Evolutionary conservation across 2,113 vertebrate genomes (phyloP).

Genomic region (Marmota flaviventris): DNA sequence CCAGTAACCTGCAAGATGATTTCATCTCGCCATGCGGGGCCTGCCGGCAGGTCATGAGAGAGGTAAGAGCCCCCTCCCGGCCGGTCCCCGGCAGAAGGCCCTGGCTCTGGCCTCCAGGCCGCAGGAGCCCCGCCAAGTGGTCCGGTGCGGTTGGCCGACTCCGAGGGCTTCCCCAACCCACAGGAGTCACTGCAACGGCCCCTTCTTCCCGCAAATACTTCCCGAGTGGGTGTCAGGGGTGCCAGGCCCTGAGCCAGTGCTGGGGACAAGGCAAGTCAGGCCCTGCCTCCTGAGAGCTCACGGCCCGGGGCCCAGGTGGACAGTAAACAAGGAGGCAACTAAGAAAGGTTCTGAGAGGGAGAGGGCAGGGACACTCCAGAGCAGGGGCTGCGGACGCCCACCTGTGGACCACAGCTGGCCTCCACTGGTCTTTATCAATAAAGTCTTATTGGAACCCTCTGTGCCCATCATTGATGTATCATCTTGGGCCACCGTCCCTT

Average conservation of each 20-base stretch:
- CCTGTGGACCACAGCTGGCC: not conserved
- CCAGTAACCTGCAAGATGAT: conserved; percentile 91
- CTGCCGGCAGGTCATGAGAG: conserved; percentile 97
- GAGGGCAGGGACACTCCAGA: not conserved
- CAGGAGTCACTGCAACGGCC: not conserved
- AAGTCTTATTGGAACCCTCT: conserved; percentile 4
- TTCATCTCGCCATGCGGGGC: conserved; percentile 94
- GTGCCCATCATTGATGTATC: not conserved
- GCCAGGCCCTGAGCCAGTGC: not conserved
- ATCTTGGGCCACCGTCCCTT: not conserved
- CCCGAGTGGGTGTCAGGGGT: not conserved
- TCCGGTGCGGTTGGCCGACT: not conserved
- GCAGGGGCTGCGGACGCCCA: not conserved
- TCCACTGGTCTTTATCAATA: not conserved
- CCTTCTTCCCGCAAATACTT: not conserved
- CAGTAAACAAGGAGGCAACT: not conserved
- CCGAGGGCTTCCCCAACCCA: not conserved
- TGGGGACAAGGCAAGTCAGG: not conserved
- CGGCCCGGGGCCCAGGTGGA: not conserved
- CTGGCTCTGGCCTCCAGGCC: not conserved
- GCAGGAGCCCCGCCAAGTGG: not conserved
- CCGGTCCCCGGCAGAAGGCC: not conserved
- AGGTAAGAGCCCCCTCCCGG: conserved; percentile 88
- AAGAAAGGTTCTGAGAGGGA: not conserved
- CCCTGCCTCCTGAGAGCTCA: not conserved